phyloP scores from a whole-genome alignment of 1,140 invertebrate genomes.

The Tribolium castaneum region DNA sequence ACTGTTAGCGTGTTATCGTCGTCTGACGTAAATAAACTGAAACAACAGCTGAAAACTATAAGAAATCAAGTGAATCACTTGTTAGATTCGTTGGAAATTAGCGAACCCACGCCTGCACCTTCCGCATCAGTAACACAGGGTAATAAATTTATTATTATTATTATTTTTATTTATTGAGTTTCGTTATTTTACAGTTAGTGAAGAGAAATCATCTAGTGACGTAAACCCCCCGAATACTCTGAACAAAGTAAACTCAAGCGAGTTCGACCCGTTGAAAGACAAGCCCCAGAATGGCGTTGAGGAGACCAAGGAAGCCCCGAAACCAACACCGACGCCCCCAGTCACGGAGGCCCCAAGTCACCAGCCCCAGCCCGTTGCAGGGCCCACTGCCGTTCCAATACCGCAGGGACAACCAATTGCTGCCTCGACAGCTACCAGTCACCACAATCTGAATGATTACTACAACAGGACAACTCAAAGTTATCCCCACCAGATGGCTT shows the following conservation, averaged over 20 bases:
- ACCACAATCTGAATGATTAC: slow-evolving; percentile 52
- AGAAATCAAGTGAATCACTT: slow-evolving; percentile 72
- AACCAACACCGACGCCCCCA: slow-evolving; percentile 53
- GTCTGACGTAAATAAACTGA: slow-evolving; percentile 66
- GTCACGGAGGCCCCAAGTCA: slow-evolving; percentile 45
- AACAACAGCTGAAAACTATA: slow-evolving; percentile 70
- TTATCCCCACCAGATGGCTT: slow-evolving; percentile 53
- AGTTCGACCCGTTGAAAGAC: slow-evolving; percentile 64
- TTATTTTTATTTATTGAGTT: not conserved
- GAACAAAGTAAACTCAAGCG: slow-evolving; percentile 62
- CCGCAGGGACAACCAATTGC: slow-evolving; percentile 41
- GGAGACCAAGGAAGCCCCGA: slow-evolving; percentile 53
- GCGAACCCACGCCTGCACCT: not conserved
- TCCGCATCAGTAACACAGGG: not conserved
- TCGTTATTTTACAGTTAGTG: slow-evolving; percentile 22
- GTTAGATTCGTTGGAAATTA: slow-evolving; percentile 68
- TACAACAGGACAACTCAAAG: slow-evolving; percentile 52
- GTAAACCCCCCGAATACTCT: slow-evolving; percentile 45
- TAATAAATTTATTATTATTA: not conserved
- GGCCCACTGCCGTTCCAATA: slow-evolving; percentile 46
- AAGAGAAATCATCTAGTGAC: slow-evolving; percentile 44
- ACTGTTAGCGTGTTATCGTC: slow-evolving; percentile 45
- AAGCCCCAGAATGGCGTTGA: slow-evolving; percentile 56
- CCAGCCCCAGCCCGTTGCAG: slow-evolving; percentile 51
- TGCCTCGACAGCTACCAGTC: slow-evolving; percentile 40